Evolutionary conservation across 30 jellyfish, hydroid and myxozoan genomes (phyloP), one percentile per base, ranked within the genome.

Genomic region (Mastigias papua): DNA sequence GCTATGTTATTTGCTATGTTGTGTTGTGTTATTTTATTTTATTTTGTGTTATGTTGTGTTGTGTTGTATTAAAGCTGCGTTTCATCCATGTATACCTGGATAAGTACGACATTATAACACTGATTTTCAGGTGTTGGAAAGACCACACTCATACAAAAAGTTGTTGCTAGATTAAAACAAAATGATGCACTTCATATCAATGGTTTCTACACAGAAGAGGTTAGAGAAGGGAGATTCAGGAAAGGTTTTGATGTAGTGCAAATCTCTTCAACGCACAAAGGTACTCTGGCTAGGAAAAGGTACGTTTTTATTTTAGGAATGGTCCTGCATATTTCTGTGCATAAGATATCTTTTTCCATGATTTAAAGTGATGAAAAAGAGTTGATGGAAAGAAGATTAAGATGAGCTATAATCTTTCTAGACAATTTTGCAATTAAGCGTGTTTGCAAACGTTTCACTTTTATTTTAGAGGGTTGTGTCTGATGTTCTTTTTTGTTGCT

Each of bases 231-330:
- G 3, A 62, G 92, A 16, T 4, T 28, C 23, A 66, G 98, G 62
- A 66, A 22, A 34, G 98, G 98, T 11, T 92, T 92, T 87, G 98
- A 92, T 86, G 93, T 92, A 54, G 89, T 86, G 13, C 51, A 90
- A 28, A 5, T 92, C 4, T 86, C 58, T 58, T 78, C 86, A 13
- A 17, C 35, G 0, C 76, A 63, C 31, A 73, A 81, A 46, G 84
- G 90, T 28, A 15, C 66, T 20, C 76, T 92, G 37, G 88, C 98
- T 58, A 92, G 98, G 34, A 92, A 92, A 57, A 92, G 96, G 98
- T 85, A 37, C 1, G n/a, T 26, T 57, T 8, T 4, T 8, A 8
- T 60, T 67, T 67, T 42, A n/a, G n/a, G n/a, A n/a, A n/a, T n/a
- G n/a, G n/a, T n/a, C 13, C 54, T 42, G 54, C 54, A 4, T 4